These are phyloP conservation scores for Hemicentrotus pulcherrimus DNA, from an alignment of 35 echinoderm and acorn worm species.

Conservation along the genomic window DNA sequence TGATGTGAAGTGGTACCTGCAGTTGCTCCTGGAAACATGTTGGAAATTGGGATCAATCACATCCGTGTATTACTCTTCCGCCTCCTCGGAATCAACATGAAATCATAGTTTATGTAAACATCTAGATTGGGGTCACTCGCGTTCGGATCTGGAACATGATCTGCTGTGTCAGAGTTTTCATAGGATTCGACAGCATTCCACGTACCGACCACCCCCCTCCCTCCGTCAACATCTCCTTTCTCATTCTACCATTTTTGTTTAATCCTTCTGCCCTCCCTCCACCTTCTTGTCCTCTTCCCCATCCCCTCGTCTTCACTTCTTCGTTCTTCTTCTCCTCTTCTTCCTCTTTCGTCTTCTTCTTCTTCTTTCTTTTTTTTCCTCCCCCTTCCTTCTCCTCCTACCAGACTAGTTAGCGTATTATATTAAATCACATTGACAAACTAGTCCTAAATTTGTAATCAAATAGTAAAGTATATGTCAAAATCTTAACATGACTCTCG, in stretches of 20 bases:
- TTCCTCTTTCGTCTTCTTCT: neutral
- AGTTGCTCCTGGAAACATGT: neutral
- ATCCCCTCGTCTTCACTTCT: neutral
- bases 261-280: neutral
- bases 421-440: no score
- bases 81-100: neutral
- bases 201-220: neutral
- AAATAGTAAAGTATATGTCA: no score
- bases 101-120: constrained; percentile 14
- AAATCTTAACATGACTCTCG: no score
- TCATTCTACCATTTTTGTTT: no score
- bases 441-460: no score
- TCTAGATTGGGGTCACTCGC: neutral
- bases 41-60: neutral
- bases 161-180: neutral
- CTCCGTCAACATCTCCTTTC: no score
- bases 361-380: neutral
- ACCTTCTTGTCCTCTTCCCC: neutral
- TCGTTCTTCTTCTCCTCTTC: neutral
- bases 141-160: neutral
- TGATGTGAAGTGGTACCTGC: neutral
- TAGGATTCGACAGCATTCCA: neutral
- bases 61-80: neutral
- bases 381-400: neutral
- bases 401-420: no score